Evolutionary conservation across 2,797 vertebrate genomes (phyloP).

Genomic region (Crenuchus spilurus): DNA sequence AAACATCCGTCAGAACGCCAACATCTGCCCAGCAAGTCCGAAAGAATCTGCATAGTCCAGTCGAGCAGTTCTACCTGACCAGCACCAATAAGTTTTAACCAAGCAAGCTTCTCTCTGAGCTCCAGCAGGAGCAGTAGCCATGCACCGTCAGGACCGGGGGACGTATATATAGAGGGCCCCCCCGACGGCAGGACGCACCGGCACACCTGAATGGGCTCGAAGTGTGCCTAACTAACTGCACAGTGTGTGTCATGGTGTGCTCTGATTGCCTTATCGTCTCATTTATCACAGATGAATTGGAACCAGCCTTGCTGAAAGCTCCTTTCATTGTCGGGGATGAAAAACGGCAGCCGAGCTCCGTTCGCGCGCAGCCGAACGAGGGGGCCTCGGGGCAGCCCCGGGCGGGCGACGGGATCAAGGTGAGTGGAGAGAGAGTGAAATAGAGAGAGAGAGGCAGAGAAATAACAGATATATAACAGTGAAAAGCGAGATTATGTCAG

Average conservation of each 20-base stretch:
- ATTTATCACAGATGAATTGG: slow-evolving; percentile 97
- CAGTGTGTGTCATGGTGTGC: slow-evolving; percentile 88
- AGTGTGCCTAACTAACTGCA: slow-evolving; percentile 89
- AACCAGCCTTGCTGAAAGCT: slow-evolving; percentile 93
- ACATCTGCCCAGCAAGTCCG: slow-evolving; percentile 51
- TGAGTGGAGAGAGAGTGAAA: slow-evolving; percentile 42
- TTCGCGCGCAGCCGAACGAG: slow-evolving; percentile 67
- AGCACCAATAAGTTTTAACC: slow-evolving; percentile 29
- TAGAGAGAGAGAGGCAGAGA: slow-evolving; percentile 28
- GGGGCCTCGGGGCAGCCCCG: slow-evolving; percentile 65
- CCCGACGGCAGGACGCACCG: slow-evolving; percentile 77
- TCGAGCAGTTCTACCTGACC: background rate
- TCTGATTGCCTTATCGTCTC: slow-evolving; percentile 96
- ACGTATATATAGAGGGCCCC: slow-evolving; percentile 80
- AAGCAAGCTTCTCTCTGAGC: slow-evolving; percentile 67
- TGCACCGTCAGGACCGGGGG: slow-evolving; percentile 74
- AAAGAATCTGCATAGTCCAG: background rate
- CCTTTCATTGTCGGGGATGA: slow-evolving; percentile 84
- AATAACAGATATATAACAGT: slow-evolving; percentile 43
- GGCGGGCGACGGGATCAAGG: slow-evolving; percentile 54
- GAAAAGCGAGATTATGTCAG: slow-evolving; percentile 57
- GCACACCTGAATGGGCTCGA: slow-evolving; percentile 89
- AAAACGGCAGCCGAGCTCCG: slow-evolving; percentile 76
- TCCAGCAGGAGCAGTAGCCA: slow-evolving; percentile 78
- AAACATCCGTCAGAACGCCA: slow-evolving; percentile 72